Conservation (phyloP, 2,888 invertebrate species). For the Andrena camellia region DNA sequence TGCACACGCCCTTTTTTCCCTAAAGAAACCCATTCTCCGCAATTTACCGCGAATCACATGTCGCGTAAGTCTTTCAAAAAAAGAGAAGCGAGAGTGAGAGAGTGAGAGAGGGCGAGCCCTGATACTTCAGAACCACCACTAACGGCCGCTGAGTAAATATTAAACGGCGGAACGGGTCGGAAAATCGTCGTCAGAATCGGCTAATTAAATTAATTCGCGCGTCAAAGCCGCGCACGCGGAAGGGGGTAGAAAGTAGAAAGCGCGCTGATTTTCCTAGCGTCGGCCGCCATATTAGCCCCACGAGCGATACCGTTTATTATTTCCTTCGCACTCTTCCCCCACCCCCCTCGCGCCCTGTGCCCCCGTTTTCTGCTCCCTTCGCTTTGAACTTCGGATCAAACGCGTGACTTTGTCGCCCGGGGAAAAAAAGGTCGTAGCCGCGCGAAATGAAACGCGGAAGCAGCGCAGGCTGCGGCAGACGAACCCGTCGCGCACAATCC, state of each 20-base stretch:
- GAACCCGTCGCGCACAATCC: constrained; percentile 59
- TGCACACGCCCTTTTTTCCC: no score
- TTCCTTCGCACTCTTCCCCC: constrained; percentile 2
- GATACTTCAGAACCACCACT: neutral
- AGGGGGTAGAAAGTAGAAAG: constrained; percentile 27
- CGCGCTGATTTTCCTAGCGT: constrained; percentile 53
- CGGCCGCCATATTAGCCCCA: constrained; percentile 58
- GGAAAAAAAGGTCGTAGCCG: constrained; percentile 28
- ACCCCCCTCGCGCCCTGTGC: neutral
- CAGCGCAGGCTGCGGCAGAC: constrained; percentile 56
- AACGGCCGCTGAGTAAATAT: constrained; percentile 29
- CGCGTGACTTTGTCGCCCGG: constrained; percentile 51
- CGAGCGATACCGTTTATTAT: constrained; percentile 60
- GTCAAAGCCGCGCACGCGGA: constrained; percentile 43
- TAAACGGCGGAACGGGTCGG: constrained; percentile 19
- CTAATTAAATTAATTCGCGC: constrained; percentile 66
- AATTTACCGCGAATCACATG: constrained; percentile 12
- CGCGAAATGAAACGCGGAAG: constrained; percentile 51
- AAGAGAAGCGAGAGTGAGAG: neutral
- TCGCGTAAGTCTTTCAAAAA: no score
- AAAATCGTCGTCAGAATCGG: constrained; percentile 57
- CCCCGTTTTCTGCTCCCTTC: constrained; percentile 1
- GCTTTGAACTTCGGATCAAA: constrained; percentile 54
- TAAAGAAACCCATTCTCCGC: constrained; percentile 6
- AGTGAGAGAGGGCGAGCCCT: neutral